A percentile compares a stretch with the other conserved stretches of the same genome.
phyloP scores from a whole-genome alignment of 2,797 vertebrate species.

The Falco columbarius region DNA sequence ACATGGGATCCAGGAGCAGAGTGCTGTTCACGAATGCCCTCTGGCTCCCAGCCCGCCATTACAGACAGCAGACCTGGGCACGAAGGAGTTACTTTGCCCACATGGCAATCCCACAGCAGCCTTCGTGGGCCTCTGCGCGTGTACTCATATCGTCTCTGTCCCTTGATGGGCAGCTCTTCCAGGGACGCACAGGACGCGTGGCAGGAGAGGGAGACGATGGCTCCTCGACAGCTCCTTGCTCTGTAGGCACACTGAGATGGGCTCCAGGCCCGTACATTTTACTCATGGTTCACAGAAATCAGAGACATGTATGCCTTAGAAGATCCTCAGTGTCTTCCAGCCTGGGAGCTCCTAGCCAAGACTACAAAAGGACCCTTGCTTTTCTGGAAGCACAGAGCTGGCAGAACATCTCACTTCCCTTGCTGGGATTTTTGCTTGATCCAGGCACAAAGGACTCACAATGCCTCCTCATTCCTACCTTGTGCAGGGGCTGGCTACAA shows the following conservation, averaged over 20 bases:
- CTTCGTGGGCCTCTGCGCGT: fast-evolving
- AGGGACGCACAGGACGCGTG: background rate
- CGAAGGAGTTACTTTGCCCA: background rate
- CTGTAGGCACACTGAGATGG: background rate
- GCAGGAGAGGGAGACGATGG: background rate
- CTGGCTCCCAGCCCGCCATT: background rate
- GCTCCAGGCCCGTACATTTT: fast-evolving
- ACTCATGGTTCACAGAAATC: background rate
- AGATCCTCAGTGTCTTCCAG: background rate
- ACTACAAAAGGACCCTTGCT: background rate
- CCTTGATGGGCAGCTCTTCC: background rate
- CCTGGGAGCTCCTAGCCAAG: background rate
- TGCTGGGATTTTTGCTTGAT: background rate
- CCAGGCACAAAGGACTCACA: background rate
- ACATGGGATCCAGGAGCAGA: background rate
- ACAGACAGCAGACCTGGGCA: background rate
- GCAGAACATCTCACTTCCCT: background rate
- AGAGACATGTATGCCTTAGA: background rate
- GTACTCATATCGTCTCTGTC: background rate
- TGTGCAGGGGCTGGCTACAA: background rate
- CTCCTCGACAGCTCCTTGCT: background rate
- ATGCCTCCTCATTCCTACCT: background rate
- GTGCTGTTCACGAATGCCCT: background rate
- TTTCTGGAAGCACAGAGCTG: background rate
- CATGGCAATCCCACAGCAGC: background rate